Base-by-base conservation (phyloP, 2,797 vertebrate genomes). In the Thunnus albacares region DNA sequence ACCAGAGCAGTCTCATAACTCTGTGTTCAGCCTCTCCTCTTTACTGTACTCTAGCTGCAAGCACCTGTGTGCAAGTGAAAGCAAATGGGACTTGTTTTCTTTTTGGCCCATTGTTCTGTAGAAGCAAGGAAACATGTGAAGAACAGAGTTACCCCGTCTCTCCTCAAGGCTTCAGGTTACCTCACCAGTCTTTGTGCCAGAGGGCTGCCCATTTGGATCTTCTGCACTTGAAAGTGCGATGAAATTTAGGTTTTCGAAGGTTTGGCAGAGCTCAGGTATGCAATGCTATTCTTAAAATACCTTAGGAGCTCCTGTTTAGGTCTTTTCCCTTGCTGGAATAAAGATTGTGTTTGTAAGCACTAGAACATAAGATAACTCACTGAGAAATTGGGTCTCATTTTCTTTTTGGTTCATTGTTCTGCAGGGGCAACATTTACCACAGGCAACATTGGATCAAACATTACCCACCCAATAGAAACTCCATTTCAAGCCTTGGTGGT, bases 321-420 rank as follows among this genome's bases (percentile, higher is more conserved):
- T 59, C 43, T 70, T 49, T 51, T 87, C 83, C 79, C 88, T 71
- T 74, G 73, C 78, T 77, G 80, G 83, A 86, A 77, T 72, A 84
- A 81, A 81, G 80, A 79, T 78, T 49, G 77, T 73, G 41, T 90
- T 86, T 74, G 79, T 73, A 82, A 87, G 88, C 80, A 89, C 84
- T 86, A 85, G 83, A 76, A 78, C 58, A 74, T 45, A 55, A 75
- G 77, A 82, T 64, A 60, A 70, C 82, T 82, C 43, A 10, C 75
- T 72, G 57, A 78, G 81, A 82, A 86, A 90, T 90, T 81, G 66
- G 80, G 53, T 81, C 78, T 83, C 75, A 80, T 88, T 91, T 88
- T 81, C 73, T 82, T 80, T 77, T 75, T 75, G 72, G 81, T 64
- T 91, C 75, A 81, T 92, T 84, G 74, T 89, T 83, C 71, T 83